Evolutionary conservation across 2,113 vertebrate species (phyloP).

Genomic region (Sinocyclocheilus anophthalmus): DNA sequence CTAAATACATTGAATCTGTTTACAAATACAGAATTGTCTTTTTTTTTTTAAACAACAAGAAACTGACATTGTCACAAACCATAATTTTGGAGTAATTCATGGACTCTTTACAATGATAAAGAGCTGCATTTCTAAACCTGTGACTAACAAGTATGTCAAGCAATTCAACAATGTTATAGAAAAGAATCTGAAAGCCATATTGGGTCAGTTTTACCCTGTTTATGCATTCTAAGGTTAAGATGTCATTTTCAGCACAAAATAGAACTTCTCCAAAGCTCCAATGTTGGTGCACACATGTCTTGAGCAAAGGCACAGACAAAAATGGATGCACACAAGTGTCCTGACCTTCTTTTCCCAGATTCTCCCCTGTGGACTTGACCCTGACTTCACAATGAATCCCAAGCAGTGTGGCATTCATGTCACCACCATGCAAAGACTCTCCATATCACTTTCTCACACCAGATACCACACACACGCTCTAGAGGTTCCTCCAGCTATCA

Average conservation of each 20-base stretch:
- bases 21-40: background rate
- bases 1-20: background rate
- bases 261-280: background rate
- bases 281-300: background rate
- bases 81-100: background rate
- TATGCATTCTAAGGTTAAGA: slow-evolving; percentile 1
- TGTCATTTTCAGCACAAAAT: background rate
- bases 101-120: background rate
- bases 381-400: background rate
- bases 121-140: background rate
- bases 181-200: background rate
- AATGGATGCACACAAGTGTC: slow-evolving; percentile 5
- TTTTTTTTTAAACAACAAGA: background rate
- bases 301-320: background rate
- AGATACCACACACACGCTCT: background rate
- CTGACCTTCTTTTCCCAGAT: slow-evolving; percentile 7
- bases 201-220: background rate
- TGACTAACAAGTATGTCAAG: background rate
- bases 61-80: background rate
- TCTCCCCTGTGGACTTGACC: slow-evolving; percentile 9
- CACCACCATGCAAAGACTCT: background rate
- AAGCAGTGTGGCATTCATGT: slow-evolving; percentile 2
- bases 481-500: slow-evolving; percentile 8
- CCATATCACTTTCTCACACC: background rate
- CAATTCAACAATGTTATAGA: background rate